Evolutionary conservation across 2,113 vertebrate species (phyloP).

Genomic region (Corythornis madagascariensis): DNA sequence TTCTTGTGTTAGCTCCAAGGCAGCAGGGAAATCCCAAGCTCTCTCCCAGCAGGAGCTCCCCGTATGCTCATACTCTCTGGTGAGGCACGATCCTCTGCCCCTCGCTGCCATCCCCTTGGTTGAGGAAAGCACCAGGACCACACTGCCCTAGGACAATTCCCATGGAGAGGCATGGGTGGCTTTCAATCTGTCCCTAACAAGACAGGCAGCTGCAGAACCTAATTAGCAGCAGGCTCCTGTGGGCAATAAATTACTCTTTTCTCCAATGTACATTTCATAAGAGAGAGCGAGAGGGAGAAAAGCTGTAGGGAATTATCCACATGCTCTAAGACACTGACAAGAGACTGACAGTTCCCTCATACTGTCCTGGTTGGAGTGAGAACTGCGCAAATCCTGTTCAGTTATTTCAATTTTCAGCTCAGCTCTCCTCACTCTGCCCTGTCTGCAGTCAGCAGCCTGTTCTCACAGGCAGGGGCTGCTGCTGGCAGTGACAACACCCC

Average conservation of each 20-base stretch:
- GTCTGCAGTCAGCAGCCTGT: no score
- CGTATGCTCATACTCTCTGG: fast-evolving
- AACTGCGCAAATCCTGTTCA: no score
- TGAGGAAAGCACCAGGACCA: fast-evolving
- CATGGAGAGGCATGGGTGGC: fast-evolving
- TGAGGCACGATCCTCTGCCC: neutral
- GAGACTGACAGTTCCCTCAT: neutral
- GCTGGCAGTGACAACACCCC: no score
- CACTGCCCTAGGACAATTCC: neutral
- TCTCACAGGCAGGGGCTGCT: no score
- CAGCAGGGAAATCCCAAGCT: neutral
- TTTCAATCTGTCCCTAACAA: neutral
- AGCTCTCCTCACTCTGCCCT: no score
- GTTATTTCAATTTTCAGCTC: no score
- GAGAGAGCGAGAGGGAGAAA: neutral
- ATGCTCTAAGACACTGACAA: neutral
- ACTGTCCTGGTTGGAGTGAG: no score
- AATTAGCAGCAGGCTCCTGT: neutral
- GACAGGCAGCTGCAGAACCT: neutral
- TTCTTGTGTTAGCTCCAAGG: neutral
- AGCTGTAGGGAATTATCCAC: neutral
- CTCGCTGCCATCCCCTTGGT: fast-evolving
- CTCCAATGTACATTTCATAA: neutral
- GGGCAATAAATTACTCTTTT: neutral
- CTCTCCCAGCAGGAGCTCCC: neutral